Evolutionary conservation across 2,113 vertebrate species (phyloP), one percentile per base, ranked within the genome.

Genomic region (Camelus bactrianus): DNA sequence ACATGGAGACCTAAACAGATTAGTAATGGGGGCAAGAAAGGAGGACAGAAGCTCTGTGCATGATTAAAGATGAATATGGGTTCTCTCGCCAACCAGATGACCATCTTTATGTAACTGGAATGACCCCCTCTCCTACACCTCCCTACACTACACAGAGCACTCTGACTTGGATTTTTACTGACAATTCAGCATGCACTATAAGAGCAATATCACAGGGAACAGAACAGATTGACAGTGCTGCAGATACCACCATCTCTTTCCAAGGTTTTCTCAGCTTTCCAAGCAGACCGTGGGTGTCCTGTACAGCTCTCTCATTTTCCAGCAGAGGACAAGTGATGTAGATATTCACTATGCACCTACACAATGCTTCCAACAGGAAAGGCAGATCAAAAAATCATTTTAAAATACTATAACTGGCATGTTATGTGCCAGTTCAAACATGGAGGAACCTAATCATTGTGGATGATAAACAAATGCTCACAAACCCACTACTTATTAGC

Each of bases 91-190:
- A 91, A 24, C 12, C n/a, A 79, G 16, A 86, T 26, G 22, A 77
- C 20, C 32, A 20, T 58, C 35, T 65, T 90, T 52, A 69, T 32
- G 30, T 48, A 83, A 50, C 17, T 67, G 28, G 87, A 65, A 83
- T 9, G 28, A 56, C 3, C 20, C 38, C 8, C 70, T 65, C 70
- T 5, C 38, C 60, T 48, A 19, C 7, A 35, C 5, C 12, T 84
- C 26, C 65, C 54, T 84, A 10, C 17, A 54, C 46, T 35, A 26
- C 35, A 56, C 9, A 1, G 58, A 84, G 32, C 16, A 38, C 7
- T 26, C 76, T 75, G 69, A 22, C n/a, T 96, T 28, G n/a, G 85
- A 92, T 76, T 84, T 93, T 92, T 83, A 89, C 20, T 91, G 84
- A 88, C 62, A 69, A 64, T 28, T 52, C n/a, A 82, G 60, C 83